These are phyloP conservation scores for Hydrozoanthus tunicans DNA, from an alignment of 64 coral and sea anemone genomes.

Conservation along the genomic window DNA sequence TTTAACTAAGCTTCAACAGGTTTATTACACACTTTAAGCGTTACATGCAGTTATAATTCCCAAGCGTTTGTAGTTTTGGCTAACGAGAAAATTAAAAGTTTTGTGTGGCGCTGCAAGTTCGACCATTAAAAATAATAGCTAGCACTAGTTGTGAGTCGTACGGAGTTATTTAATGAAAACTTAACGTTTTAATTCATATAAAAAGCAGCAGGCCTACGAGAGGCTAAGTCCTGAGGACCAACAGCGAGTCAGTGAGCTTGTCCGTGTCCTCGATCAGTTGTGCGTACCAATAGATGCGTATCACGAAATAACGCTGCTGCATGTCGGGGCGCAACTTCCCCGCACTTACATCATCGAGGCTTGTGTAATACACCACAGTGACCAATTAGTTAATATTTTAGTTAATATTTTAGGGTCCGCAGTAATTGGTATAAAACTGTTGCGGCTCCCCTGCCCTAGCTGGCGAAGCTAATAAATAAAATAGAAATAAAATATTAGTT, in stretches of 20 bases:
- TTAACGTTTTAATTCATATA: slow-evolving; percentile 34
- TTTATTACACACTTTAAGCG: background rate
- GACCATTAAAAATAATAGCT: background rate
- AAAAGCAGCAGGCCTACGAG: slow-evolving; percentile 38
- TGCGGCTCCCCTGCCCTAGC: no score
- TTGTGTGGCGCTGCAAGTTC: background rate
- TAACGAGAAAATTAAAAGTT: background rate
- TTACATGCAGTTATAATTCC: background rate
- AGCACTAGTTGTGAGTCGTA: background rate
- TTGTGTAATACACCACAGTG: slow-evolving; percentile 25
- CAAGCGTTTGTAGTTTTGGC: background rate
- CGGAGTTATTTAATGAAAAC: background rate
- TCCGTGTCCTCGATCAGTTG: slow-evolving; percentile 1
- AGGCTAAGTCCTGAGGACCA: background rate
- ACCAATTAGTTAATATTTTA: background rate
- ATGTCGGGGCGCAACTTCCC: slow-evolving; percentile 2
- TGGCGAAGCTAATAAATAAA: no score
- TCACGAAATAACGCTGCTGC: slow-evolving; percentile 10
- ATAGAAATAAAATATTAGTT: no score
- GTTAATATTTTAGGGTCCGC: no score
- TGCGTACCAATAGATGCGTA: slow-evolving; percentile 19
- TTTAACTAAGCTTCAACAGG: background rate
- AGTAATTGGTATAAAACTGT: no score
- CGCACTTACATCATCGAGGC: slow-evolving; percentile 6
- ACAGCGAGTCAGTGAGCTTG: slow-evolving; percentile 20